Percentiles rank a stretch among this genome's conserved stretches.
These are phyloP conservation scores for Agriotes lineatus DNA, from an alignment of 2,888 invertebrate species.

Conservation along the genomic window DNA sequence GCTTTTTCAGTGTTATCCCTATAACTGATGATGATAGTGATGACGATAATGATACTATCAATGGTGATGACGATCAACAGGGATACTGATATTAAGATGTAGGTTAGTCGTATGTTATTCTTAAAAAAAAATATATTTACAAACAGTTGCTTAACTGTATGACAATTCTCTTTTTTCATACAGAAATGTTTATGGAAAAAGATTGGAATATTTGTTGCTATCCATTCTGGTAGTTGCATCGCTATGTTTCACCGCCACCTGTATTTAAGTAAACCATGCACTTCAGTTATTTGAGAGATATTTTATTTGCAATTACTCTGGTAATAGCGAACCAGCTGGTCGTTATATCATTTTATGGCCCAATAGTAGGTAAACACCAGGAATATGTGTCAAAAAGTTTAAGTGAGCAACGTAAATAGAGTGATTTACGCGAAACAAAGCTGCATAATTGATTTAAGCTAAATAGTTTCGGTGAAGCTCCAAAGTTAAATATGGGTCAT, in stretches of 20 bases:
- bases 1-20: too few relatives aligned
- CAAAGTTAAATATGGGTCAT: conserved; percentile 50
- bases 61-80: too few relatives aligned
- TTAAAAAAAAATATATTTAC: too few relatives aligned
- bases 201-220: too few relatives aligned
- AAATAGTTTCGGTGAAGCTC: conserved; percentile 46
- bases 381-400: conserved; percentile 1
- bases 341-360: background rate
- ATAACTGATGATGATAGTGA: too few relatives aligned
- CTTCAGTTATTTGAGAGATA: background rate
- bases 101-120: too few relatives aligned
- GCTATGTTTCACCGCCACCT: background rate
- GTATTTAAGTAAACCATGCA: background rate
- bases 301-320: background rate
- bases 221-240: too few relatives aligned
- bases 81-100: too few relatives aligned
- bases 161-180: too few relatives aligned
- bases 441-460: conserved; percentile 34
- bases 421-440: conserved; percentile 27
- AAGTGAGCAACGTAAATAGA: conserved; percentile 9
- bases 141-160: too few relatives aligned
- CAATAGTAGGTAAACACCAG: background rate
- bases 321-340: background rate
- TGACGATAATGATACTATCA: too few relatives aligned
- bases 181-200: too few relatives aligned